Evolutionary conservation across 2,888 invertebrate genomes (phyloP), one percentile per base, ranked within the genome.

Genomic region (Lithophane leautieri): DNA sequence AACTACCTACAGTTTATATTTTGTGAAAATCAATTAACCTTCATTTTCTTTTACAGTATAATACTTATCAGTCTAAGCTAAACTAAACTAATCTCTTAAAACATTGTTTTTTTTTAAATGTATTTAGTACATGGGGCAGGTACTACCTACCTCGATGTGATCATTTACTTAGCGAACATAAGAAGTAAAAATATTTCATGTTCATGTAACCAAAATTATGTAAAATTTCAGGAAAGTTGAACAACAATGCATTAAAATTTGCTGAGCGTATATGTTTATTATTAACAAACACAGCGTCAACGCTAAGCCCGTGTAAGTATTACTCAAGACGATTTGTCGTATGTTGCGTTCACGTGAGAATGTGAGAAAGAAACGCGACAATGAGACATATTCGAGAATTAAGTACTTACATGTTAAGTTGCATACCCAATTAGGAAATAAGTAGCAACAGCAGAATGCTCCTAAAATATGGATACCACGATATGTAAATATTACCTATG

Each of bases 301-400:
- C 75, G 58, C 56, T 58, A 70, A 77, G 65, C 77, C 67, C 42
- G 63, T 61, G 73, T 65, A 79, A 75, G 78, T 84, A 70, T 87
- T 88, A 73, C 87, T 66, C 85, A 88, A 87, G 89, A 83, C 79
- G 81, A 88, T 83, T 87, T 87, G 89, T 86, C 78, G 75, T 63
- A 71, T 78, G 77, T 87, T 88, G 88, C 85, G 76, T 76, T 70
- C 80, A 70, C 83, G 86, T 86, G 91, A 85, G 88, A 90, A 90
- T 84, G 71, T 73, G 77, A 76, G 78, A 85, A 90, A 91, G 89
- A 91, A 91, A 87, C 81, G 78, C 72, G 84, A 91, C 91, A 91
- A 90, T 90, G 86, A 80, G 87, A 83, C 81, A 76, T 69, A 76
- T 83, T 77, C 58, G 56, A 81, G 68, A 67, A 66, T 47, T 63